Conservation (phyloP, 1,140 invertebrate species). For the Nephila pilipes region DNA sequence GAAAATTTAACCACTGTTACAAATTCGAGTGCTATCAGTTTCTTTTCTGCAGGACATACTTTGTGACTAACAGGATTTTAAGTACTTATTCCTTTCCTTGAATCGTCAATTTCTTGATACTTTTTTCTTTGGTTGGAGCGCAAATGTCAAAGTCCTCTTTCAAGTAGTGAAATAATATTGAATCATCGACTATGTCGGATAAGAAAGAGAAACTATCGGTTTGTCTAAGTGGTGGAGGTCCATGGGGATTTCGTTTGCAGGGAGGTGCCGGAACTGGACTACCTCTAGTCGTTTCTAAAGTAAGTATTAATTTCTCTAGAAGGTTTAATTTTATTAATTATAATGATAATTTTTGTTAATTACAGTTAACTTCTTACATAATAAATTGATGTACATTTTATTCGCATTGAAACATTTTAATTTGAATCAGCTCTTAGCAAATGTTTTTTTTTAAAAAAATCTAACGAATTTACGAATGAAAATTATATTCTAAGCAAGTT, state of each 20-base stretch:
- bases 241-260: conserved; percentile 76
- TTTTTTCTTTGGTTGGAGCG: not conserved
- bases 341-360: too few relatives aligned
- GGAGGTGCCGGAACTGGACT: conserved; percentile 87
- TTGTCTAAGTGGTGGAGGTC: conserved; percentile 60
- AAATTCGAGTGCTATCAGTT: too few relatives aligned
- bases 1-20: too few relatives aligned
- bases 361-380: too few relatives aligned
- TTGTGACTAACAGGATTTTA: not conserved
- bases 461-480: too few relatives aligned
- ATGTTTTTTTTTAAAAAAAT: too few relatives aligned
- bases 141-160: not conserved
- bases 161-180: not conserved
- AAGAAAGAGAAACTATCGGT: conserved; percentile 50
- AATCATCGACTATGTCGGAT: conserved; percentile 2
- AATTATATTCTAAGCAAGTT: too few relatives aligned
- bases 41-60: too few relatives aligned
- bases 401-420: too few relatives aligned
- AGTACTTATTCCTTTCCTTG: not conserved
- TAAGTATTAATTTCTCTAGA: conserved; percentile 82
- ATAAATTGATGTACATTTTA: too few relatives aligned
- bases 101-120: not conserved
- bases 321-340: too few relatives aligned
- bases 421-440: too few relatives aligned
- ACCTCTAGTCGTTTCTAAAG: conserved; percentile 89